Conservation (phyloP, 2,888 invertebrate genomes). For the Epinotia bilunana region DNA sequence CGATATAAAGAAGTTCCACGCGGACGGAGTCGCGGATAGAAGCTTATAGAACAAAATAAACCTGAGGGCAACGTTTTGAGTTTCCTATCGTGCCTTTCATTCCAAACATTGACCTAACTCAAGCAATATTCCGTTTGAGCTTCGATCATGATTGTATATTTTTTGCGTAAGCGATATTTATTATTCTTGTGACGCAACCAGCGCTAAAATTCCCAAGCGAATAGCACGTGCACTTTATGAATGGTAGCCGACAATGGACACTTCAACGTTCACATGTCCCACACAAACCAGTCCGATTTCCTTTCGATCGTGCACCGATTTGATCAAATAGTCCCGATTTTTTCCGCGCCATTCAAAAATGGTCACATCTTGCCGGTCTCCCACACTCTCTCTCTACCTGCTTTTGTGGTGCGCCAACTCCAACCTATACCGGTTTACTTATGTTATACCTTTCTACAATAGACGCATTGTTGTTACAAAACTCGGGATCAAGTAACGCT, state of each 20-base stretch:
- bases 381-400: constrained; percentile 71
- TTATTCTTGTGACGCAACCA: constrained; percentile 37
- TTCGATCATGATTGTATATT: constrained; percentile 1
- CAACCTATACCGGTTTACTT: no score
- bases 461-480: not conserved
- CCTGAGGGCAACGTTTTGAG: not conserved
- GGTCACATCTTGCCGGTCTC: constrained; percentile 53
- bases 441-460: not conserved
- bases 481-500: not conserved
- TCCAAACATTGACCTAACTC: constrained; percentile 5
- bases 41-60: not conserved
- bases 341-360: constrained; percentile 45
- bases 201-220: constrained; percentile 47
- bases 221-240: constrained; percentile 55
- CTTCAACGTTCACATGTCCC: constrained; percentile 36
- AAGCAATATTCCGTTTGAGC: constrained; percentile 2
- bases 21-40: no score
- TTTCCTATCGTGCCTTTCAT: not conserved
- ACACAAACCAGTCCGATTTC: constrained; percentile 33
- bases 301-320: constrained; percentile 42
- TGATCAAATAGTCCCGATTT: constrained; percentile 50
- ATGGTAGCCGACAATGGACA: constrained; percentile 39
- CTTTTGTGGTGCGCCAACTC: constrained; percentile 1
- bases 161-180: constrained; percentile 22
- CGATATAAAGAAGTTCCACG: no score